Evolutionary conservation across 2,113 vertebrate genomes (phyloP), one percentile per base, ranked within the genome.

Genomic region (Atlantisia rogersi): DNA sequence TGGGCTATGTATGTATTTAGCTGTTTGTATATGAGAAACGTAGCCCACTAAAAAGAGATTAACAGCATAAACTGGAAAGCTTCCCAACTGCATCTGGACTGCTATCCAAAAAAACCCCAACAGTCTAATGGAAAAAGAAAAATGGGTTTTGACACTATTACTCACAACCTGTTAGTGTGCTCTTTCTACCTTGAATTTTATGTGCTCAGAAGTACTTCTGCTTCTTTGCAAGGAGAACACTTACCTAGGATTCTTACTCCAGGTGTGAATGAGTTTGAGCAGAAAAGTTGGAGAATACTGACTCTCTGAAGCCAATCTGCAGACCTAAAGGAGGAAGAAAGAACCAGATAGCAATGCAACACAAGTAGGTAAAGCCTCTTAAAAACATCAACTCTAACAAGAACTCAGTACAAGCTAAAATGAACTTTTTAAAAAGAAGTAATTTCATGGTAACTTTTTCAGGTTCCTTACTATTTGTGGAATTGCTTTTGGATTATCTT

Each of bases 181-280:
- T 62, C 35, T 22, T 79, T 84, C 62, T 50, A 2, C 13, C 35
- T 75, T 92, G 11, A 37, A 19, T 40, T 81, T 75, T 39, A n/a
- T 31, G n/a, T 42, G 65, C 37, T 64, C 48, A 24, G 31, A 52
- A 65, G 17, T 32, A 29, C 15, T 73, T 12, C 15, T 9, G 13
- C 17, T 91, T 73, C 40, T 81, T 40, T 73, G n/a, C 0, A 3
- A 87, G 59, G 6, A 48, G n/a, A 84, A 55, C 50, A 65, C 37
- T 76, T 96, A 99, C 99, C 99, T 99, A 88, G 98, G 79, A 58
- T 99, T 98, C 97, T 98, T 99, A 97, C 98, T 98, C 99, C 99
- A 99, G 42, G 98, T 96, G 26, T 99, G 98, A 97, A 99, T 98
- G 78, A 99, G 97, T 90, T 99, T 99, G 62, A 99, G 98, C 48